Evolutionary conservation across 2,113 vertebrate species (phyloP), one percentile per base, ranked within the genome.

Genomic region (Xiphophorus hellerii): DNA sequence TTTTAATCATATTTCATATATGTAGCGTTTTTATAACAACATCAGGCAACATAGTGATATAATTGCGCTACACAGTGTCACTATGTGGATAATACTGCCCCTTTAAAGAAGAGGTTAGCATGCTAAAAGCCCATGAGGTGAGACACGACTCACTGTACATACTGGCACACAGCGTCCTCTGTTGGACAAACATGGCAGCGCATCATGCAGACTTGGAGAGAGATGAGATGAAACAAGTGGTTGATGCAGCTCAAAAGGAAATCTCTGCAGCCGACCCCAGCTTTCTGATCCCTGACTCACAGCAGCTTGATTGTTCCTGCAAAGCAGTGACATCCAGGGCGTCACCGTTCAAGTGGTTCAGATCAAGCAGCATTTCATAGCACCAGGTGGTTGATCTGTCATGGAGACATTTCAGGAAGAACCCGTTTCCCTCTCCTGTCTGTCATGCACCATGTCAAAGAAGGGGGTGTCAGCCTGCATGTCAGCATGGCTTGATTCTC

Each of bases 401-500:
- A 0, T 71, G 14, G n/a, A 74, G 77, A 77, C 63, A 78, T 79
- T 79, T 77, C 68, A 48, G 51, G 48, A 22, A 61, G 44, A 64
- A 68, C 82, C 78, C 67, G 64, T 2, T 4, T 37, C 14, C 44
- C 44, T 20, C 44, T 5, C 73, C n/a, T 58, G 73, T 76, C 80
- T 42, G 73, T 70, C 66, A 61, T 39, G 27, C 80, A 72, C 66
- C 60, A 1, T 70, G 80, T 69, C 76, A 42, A 15, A 42, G 3
- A 4, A 42, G 39, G 3, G 39, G 63, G 75, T 87, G 91, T 90
- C 83, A 81, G 66, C 37, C 51, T 48, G 74, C 71, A 78, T 85
- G 85, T 90, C 85, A 80, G 69, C 74, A 29, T 62, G 70, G 84
- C 70, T 84, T 76, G 86, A 87, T 86, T 90, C 74, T 83, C 78